Percentiles rank a stretch among this genome's conserved stretches.
Evolutionary conservation across 2,797 vertebrate genomes (phyloP).

Genomic region (Pipistrellus pygmaeus): DNA sequence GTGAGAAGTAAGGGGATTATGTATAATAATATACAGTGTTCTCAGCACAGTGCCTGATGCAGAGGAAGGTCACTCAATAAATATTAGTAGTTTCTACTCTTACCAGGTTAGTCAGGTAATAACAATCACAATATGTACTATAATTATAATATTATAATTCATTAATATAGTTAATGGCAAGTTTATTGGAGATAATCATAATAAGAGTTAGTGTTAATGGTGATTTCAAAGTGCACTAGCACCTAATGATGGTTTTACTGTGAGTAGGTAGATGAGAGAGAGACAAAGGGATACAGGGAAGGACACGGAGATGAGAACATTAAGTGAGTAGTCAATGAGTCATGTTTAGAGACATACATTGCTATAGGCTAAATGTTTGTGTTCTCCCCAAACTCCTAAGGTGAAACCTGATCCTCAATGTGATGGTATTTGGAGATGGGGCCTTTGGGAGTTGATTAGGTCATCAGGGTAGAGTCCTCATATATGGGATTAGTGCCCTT

Average conservation of each 20-base stretch:
- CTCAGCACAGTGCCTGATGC: neutral
- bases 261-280: neutral
- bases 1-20: neutral
- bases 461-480: neutral
- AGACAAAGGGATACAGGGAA: neutral
- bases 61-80: neutral
- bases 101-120: neutral
- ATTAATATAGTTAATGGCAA: neutral
- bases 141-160: neutral
- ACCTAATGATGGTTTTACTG: neutral
- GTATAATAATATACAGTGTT: neutral
- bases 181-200: neutral
- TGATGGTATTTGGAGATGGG: neutral
- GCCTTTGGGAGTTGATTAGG: neutral
- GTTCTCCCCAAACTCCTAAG: neutral
- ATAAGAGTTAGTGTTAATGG: neutral
- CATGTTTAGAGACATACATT: neutral
- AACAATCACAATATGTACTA: neutral
- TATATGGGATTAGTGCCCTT: neutral
- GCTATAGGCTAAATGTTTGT: neutral
- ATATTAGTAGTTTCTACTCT: neutral
- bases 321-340: neutral
- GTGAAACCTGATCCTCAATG: neutral
- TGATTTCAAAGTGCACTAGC: constrained; percentile 28
- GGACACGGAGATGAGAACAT: neutral